Evolutionary conservation across 1,140 invertebrate species (phyloP), one percentile per base, ranked within the genome.

Genomic region (Brachionus rotundiformis): DNA sequence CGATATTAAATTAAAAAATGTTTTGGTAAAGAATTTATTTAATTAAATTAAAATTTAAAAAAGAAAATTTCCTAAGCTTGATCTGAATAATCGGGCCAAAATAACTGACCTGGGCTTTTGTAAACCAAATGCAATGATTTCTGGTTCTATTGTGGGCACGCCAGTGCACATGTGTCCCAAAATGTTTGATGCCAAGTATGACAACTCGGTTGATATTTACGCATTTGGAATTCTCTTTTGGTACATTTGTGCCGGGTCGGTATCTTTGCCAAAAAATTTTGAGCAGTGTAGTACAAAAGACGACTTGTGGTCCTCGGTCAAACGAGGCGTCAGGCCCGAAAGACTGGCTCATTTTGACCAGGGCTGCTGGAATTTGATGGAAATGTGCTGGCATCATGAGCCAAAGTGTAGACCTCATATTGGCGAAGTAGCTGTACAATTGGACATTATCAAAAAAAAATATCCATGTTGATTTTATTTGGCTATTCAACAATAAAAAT

Each of bases 111-210:
- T 95, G 5, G 94, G 94, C 1, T 96, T 96, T 88, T 95, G 94
- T 85, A 94, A 95, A 84, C 93, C 94, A 0, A 93, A 93, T 87
- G 93, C 94, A 0, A 94, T 95, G 91, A 94, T 95, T 91, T 94
- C 93, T 3, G 94, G 90, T 2, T 87, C 86, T 73, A 86, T 89
- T 75, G 88, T 89, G 8, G 94, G 94, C 16, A 95, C 94, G 6
- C 94, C 94, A 0, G 93, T 95, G 82, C 94, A 95, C 85, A 95
- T 96, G 94, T 93, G 94, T 33, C 94, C 94, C 0, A 94, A 96
- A 88, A 89, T 96, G 23, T 90, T 95, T 54, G 92, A 92, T 0
- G 90, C 91, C 19, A 84, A 84, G 83, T 95, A 95, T 85, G 93
- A 94, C 85, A 93, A 92, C 83, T 92, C 91, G 82, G 94, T 96